Conservation (phyloP, 2,797 vertebrate genomes). For the Rousettus madagascariensis region DNA sequence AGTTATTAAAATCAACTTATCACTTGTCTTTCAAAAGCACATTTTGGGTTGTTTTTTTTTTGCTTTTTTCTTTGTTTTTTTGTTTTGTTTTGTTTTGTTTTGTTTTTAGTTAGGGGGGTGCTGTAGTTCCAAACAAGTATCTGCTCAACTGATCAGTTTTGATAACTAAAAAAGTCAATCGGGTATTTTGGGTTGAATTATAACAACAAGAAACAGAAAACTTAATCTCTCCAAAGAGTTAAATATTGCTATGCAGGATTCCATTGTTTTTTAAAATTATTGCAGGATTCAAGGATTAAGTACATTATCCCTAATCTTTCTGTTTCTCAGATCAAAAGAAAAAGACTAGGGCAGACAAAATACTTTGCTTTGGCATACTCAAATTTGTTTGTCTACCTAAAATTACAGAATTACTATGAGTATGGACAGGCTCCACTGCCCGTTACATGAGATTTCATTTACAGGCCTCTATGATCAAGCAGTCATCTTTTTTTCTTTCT, state of each 20-base stretch:
- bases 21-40: constrained; percentile 13
- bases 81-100: not conserved
- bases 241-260: not conserved
- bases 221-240: not conserved
- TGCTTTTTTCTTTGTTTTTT: no score
- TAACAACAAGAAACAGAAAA: not conserved
- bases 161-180: not conserved
- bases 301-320: not conserved
- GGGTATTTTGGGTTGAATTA: not conserved
- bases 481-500: not conserved
- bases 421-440: not conserved
- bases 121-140: not conserved
- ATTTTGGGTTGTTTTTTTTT: not conserved
- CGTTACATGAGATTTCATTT: not conserved
- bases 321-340: constrained; percentile 30
- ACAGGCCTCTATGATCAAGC: not conserved
- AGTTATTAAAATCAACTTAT: constrained; percentile 11
- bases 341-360: constrained; percentile 17
- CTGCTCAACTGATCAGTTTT: constrained; percentile 4
- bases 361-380: not conserved
- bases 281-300: constrained; percentile 28
- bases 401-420: not conserved
- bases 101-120: not conserved
- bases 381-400: constrained; percentile 3
- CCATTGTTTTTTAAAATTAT: not conserved